These are phyloP conservation scores for Elysia crispata DNA, from an alignment of 2,888 invertebrate genomes.

Conservation along the genomic window DNA sequence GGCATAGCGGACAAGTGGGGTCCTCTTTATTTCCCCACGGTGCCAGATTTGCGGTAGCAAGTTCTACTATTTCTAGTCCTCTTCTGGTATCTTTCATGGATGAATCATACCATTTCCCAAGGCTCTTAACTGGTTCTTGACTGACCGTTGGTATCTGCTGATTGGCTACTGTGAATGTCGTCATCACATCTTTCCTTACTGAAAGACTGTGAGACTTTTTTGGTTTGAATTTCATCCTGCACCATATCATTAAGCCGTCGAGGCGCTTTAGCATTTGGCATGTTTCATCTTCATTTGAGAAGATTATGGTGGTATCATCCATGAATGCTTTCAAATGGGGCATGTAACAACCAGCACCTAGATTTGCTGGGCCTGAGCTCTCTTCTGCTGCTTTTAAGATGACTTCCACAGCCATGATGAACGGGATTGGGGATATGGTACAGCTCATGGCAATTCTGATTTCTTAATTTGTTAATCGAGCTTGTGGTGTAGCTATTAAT, in stretches of 20 bases:
- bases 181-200: too few species aligned
- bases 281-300: neutral
- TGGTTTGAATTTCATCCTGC: slow-evolving; percentile 28
- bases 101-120: too few species aligned
- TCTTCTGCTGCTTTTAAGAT: slow-evolving; percentile 10
- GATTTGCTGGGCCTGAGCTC: neutral
- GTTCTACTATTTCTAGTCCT: too few species aligned
- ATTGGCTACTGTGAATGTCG: too few species aligned
- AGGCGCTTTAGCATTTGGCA: neutral
- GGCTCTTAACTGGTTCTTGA: too few species aligned
- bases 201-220: too few species aligned
- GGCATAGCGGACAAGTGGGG: too few species aligned
- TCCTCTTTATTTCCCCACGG: too few species aligned
- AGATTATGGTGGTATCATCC: slow-evolving; percentile 13
- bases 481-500: slow-evolving; percentile 15
- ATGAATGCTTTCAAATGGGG: slow-evolving; percentile 1
- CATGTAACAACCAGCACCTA: neutral
- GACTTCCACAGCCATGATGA: slow-evolving; percentile 31
- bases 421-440: slow-evolving; percentile 34
- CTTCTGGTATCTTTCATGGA: too few species aligned
- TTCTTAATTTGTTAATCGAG: slow-evolving; percentile 27
- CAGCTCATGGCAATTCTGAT: slow-evolving; percentile 23
- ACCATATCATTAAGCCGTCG: neutral
- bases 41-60: too few species aligned
- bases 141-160: too few species aligned